phyloP scores from a whole-genome alignment of 2,113 vertebrate genomes.

The Nothobranchius furzeri region DNA sequence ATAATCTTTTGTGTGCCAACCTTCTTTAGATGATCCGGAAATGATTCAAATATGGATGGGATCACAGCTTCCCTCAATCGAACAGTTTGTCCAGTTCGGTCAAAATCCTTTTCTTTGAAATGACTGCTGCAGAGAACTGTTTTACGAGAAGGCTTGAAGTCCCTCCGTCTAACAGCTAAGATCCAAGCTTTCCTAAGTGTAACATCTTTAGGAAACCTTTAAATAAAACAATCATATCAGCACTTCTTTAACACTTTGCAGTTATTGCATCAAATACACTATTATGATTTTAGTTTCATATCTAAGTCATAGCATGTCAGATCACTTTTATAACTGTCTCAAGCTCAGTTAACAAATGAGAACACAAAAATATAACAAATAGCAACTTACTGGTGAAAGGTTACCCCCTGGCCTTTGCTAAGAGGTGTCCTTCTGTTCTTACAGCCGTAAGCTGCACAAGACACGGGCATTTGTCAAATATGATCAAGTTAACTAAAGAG shows the following conservation, averaged over 20 bases:
- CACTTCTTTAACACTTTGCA: background rate
- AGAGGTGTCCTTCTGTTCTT: constrained; percentile 6
- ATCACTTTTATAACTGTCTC: background rate
- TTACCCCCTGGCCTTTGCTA: constrained; percentile 2
- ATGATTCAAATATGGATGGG: background rate
- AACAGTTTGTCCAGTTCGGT: constrained; percentile 15
- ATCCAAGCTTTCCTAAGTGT: constrained; percentile 10
- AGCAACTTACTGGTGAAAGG: constrained; percentile 7
- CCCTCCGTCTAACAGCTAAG: background rate
- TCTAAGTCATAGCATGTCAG: background rate
- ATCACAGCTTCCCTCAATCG: constrained; percentile 6
- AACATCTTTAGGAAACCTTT: constrained; percentile 9
- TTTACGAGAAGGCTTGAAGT: constrained; percentile 3
- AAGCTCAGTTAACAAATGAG: too few species aligned
- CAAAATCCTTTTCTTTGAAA: constrained; percentile 1
- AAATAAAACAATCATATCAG: background rate
- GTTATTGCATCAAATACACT: background rate
- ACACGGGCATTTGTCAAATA: background rate
- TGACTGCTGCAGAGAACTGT: constrained; percentile 5
- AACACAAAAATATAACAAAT: background rate
- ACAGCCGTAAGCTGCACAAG: constrained; percentile 5
- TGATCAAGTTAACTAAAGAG: background rate
- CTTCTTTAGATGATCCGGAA: constrained; percentile 8
- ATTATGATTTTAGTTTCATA: background rate
- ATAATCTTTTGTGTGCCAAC: background rate